Conservation (phyloP, 2,113 vertebrate species). For the Chionis minor region DNA sequence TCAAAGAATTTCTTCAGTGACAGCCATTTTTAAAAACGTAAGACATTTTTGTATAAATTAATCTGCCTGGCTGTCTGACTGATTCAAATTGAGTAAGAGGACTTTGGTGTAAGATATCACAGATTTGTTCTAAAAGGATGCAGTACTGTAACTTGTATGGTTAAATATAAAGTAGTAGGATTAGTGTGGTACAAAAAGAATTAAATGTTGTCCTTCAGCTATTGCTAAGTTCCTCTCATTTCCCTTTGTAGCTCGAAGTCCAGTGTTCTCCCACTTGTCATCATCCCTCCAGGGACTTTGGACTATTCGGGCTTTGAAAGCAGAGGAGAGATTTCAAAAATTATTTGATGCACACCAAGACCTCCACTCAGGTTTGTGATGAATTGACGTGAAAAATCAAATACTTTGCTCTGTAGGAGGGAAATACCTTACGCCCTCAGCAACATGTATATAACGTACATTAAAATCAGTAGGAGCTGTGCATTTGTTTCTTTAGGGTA, state of each 20-base stretch:
- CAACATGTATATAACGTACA: background rate
- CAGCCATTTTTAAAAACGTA: background rate
- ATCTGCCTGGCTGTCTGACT: background rate
- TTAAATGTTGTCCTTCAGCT: slow-evolving; percentile 25
- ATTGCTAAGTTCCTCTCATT: slow-evolving; percentile 20
- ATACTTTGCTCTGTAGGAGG: slow-evolving; percentile 12
- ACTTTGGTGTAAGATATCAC: background rate
- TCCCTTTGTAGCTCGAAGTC: slow-evolving; percentile 85
- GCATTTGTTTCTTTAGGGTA: slow-evolving; percentile 38
- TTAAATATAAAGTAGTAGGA: slow-evolving; percentile 21
- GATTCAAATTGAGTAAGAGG: background rate
- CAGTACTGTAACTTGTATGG: background rate
- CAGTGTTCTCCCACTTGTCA: slow-evolving; percentile 93
- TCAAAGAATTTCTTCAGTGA: background rate
- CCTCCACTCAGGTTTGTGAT: slow-evolving; percentile 88
- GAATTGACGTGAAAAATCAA: slow-evolving; percentile 28
- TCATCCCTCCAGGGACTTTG: slow-evolving; percentile 93
- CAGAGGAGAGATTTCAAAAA: slow-evolving; percentile 87
- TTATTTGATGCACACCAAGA: slow-evolving; percentile 92
- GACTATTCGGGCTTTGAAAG: slow-evolving; percentile 90
- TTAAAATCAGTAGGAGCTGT: slow-evolving; percentile 27
- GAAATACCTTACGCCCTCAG: slow-evolving; percentile 14
- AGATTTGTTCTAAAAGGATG: slow-evolving; percentile 20
- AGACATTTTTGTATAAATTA: background rate
- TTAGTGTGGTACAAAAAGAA: slow-evolving; percentile 17